phyloP scores from a whole-genome alignment of 2,113 vertebrate species.

The Archilochus colubris region DNA sequence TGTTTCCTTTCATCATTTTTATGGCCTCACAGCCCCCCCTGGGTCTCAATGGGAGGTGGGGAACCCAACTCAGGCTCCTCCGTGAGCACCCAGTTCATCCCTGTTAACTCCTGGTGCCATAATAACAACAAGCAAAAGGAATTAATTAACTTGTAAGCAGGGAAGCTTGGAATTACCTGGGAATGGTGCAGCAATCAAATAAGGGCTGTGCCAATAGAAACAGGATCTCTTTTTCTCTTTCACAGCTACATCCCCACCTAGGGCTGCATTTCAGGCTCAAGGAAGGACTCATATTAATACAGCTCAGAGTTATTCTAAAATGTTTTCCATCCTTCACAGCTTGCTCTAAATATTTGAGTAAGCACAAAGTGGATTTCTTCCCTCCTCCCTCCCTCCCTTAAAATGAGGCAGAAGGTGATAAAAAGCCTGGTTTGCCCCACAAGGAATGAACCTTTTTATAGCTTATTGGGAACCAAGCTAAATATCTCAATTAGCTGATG shows the following conservation, averaged over 20 bases:
- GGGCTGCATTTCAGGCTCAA: slow-evolving; percentile 1
- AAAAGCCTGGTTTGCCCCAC: background rate
- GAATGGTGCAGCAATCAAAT: slow-evolving; percentile 48
- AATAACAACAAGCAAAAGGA: slow-evolving; percentile 59
- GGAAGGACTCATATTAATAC: background rate
- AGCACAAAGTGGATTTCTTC: slow-evolving; percentile 3
- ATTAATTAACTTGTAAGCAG: too few species aligned
- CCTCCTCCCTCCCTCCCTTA: background rate
- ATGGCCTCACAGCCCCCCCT: background rate
- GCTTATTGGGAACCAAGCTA: slow-evolving; percentile 35
- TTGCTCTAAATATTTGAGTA: slow-evolving; percentile 54
- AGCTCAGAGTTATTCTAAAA: background rate
- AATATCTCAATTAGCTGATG: slow-evolving; percentile 57
- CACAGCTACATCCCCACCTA: slow-evolving; percentile 8
- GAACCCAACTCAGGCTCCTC: background rate
- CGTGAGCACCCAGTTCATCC: background rate
- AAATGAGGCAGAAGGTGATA: slow-evolving; percentile 43
- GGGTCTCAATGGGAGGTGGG: background rate
- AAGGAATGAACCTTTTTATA: slow-evolving; percentile 2
- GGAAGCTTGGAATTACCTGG: background rate
- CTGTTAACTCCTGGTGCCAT: slow-evolving; percentile 16
- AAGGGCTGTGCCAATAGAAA: background rate
- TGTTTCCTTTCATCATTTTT: slow-evolving; percentile 20
- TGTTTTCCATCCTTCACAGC: slow-evolving; percentile 3
- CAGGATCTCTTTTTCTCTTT: slow-evolving; percentile 48